Evolutionary conservation across 2,113 vertebrate genomes (phyloP), one percentile per base, ranked within the genome.

Genomic region (Natator depressus): DNA sequence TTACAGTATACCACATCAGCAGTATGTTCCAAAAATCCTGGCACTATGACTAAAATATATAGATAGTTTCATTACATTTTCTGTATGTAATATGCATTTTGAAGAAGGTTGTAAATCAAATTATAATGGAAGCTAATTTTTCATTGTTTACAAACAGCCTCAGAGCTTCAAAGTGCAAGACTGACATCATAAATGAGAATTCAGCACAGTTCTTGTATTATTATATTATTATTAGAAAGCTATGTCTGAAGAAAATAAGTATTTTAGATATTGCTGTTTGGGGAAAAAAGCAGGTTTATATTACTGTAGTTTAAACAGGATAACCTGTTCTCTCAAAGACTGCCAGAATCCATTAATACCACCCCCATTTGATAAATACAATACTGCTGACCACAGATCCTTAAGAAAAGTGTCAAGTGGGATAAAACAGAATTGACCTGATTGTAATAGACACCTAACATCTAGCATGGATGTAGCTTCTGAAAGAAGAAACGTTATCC

Each of bases 161-260:
- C 51, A 6, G 42, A 84, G 84, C 90, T 96, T 95, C 96, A 96
- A 89, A 96, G 87, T 69, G 47, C 78, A 50, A 90, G 91, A 88
- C 0, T 95, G 91, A 95, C 62, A 90, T 82, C 84, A 54, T 88
- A 93, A 96, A 88, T 95, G 62, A 89, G 90, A 88, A 93, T 94
- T 96, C 84, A 83, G 65, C 82, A 84, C 22, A 89, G 62, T 29
- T 90, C 84, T 93, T 82, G 46, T 93, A 80, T 50, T 47, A 51
- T 27, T 89, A 96, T 94, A 96, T 96, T 93, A 97, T 95, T 69
- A 69, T 85, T 87, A 84, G 95, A 59, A 95, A 95, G 89, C 46
- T 53, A 94, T 69, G 88, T 92, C 93, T 87, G 79, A 94, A 91
- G 55, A 85, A 90, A 81, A 42, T 93, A 75, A 89, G 65, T 50